These are phyloP conservation scores for Thaumetopoea pityocampa DNA, from an alignment of 1,140 invertebrate species.

Conservation along the genomic window DNA sequence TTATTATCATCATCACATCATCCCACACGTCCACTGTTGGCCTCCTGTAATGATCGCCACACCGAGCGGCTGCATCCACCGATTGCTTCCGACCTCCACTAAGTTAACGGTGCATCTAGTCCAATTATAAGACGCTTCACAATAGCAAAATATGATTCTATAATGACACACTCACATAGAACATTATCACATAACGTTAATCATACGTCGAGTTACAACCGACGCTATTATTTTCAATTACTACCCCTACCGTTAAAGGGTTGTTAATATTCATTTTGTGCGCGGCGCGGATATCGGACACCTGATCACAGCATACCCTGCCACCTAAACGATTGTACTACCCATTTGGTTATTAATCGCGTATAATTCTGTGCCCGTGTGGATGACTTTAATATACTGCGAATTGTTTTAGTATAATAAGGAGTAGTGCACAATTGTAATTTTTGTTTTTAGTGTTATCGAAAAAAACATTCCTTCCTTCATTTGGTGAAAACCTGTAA, in stretches of 20 bases:
- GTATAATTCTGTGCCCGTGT: constrained; percentile 40
- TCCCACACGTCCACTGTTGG: too few relatives aligned
- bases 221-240: constrained; percentile 70
- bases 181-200: constrained; percentile 58
- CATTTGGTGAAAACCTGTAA: too few relatives aligned
- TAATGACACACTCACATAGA: constrained; percentile 1
- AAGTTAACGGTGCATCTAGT: too few relatives aligned
- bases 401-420: constrained; percentile 23
- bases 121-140: too few relatives aligned
- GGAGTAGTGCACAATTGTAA: constrained; percentile 2
- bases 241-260: constrained; percentile 44
- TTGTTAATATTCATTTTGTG: constrained; percentile 70
- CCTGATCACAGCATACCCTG: constrained; percentile 45
- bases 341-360: constrained; percentile 54
- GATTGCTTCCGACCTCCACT: too few relatives aligned
- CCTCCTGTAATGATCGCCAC: too few relatives aligned
- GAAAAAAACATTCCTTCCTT: too few relatives aligned
- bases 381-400: constrained; percentile 37
- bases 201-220: constrained; percentile 40
- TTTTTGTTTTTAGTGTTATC: constrained; percentile 14
- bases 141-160: too few relatives aligned
- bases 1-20: too few relatives aligned
- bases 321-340: constrained; percentile 42
- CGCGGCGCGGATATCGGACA: constrained; percentile 47
- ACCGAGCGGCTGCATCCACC: too few relatives aligned